Base-by-base conservation (phyloP, 2,888 invertebrate genomes). In the Microctonus brassicae region DNA sequence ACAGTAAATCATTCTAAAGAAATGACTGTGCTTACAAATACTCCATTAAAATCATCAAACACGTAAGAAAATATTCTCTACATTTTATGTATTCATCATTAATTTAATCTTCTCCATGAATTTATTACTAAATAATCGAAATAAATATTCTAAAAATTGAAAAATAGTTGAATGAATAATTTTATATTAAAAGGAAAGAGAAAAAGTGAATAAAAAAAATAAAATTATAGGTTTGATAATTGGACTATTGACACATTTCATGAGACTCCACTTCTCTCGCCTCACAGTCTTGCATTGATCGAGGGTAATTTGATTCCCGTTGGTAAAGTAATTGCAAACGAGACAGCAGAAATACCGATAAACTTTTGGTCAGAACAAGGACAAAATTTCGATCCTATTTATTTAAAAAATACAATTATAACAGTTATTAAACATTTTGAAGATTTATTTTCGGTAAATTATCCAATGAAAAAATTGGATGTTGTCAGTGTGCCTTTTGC, bases 11-110 rank as follows among this genome's bases (percentile, higher is more conserved):
- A 93, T 79, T 89, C 90, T 20, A 86, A 90, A 53, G 91, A 91
- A 79, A 89, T 93, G 87, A 90, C 90, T 33, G 92, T 91, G 0
- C 86, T 94, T 22, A 93, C 93, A 24, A 94, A 94, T 80, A 93
- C 93, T 92, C 94, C 93, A n/a, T 80, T 91, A 5, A 88, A 89
- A 42, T 79, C 53, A 33, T 76, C 78, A 20, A 77, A 78, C 7
- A 66, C 72, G 85, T 85, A 72, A 81, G 85, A 82, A 34, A 52
- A 52, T 11, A 52, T 34, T 55, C 20, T 33, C 24, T n/a, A n/a
- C n/a, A n/a, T n/a, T n/a, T n/a, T n/a, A n/a, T n/a, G n/a, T n/a
- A n/a, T n/a, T n/a, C n/a, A n/a, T n/a, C n/a, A n/a, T n/a, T n/a
- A n/a, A n/a, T n/a, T n/a, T n/a, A n/a, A n/a, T n/a, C n/a, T 60